A percentile compares a stretch with the other conserved stretches of the same genome.
Evolutionary conservation across 1,140 invertebrate species (phyloP).

Genomic region (Euglossa dilemma): DNA sequence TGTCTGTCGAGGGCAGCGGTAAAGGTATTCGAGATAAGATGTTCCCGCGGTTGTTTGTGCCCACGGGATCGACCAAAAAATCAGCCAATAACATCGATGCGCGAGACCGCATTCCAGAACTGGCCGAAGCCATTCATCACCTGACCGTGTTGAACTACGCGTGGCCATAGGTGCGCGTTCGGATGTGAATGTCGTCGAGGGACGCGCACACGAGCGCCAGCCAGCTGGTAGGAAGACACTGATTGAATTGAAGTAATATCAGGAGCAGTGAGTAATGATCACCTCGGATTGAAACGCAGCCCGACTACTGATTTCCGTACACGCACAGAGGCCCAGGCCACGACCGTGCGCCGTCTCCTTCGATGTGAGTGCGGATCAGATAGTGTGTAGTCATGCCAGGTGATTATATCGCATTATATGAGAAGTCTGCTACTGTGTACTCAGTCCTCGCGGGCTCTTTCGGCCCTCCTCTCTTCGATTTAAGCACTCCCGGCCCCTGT

Average conservation of each 20-base stretch:
- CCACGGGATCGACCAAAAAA: conserved; percentile 59
- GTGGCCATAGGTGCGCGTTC: conserved; percentile 48
- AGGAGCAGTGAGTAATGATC: conserved; percentile 82
- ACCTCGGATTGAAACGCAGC: conserved; percentile 78
- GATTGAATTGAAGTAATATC: conserved; percentile 84
- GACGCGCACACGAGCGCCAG: conserved; percentile 16
- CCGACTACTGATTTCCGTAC: conserved; percentile 74
- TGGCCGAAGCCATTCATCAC: conserved; percentile 77
- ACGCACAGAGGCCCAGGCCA: conserved; percentile 43
- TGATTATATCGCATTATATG: conserved; percentile 83
- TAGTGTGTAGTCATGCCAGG: conserved; percentile 82
- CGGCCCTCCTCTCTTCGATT: conserved; percentile 44
- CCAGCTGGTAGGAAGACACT: conserved; percentile 78
- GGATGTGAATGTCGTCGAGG: conserved; percentile 56
- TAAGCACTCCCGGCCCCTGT: conserved; percentile 62
- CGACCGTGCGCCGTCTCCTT: not conserved
- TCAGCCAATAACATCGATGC: conserved; percentile 76
- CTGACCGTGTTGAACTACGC: conserved; percentile 43
- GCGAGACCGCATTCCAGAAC: conserved; percentile 73
- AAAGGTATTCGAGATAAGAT: conserved; percentile 35
- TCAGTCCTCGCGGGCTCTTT: conserved; percentile 73
- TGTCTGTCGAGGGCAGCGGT: not conserved
- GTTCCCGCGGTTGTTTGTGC: conserved; percentile 43
- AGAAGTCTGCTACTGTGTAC: conserved; percentile 82
- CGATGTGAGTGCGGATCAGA: conserved; percentile 78